phyloP scores from a whole-genome alignment of 1,140 invertebrate species.

The Apocrypta bakeri region DNA sequence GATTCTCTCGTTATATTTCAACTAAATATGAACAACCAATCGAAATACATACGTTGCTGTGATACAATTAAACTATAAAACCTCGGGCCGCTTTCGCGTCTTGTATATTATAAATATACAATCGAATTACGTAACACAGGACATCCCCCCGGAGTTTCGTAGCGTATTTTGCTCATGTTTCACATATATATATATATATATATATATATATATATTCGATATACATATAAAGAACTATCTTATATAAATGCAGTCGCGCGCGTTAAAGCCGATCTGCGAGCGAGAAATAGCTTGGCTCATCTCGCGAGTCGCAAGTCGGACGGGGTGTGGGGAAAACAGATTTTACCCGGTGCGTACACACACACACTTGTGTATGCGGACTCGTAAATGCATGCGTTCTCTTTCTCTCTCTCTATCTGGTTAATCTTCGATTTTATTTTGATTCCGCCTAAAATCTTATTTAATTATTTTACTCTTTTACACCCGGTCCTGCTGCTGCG shows the following conservation, averaged over 20 bases:
- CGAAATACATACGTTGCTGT: conserved; percentile 71
- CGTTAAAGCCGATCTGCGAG: not conserved
- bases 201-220: not conserved
- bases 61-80: conserved; percentile 66
- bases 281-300: conserved; percentile 31
- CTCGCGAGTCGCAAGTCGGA: conserved; percentile 7
- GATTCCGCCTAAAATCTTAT: conserved; percentile 41
- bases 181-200: not conserved
- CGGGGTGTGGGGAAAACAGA: not conserved
- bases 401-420: conserved; percentile 34
- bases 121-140: conserved; percentile 65
- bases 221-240: conserved; percentile 43
- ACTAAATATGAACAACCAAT: conserved; percentile 64
- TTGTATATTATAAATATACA: conserved; percentile 69
- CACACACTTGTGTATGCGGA: not conserved
- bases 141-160: conserved; percentile 24
- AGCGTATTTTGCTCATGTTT: conserved; percentile 24
- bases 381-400: conserved; percentile 40
- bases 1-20: conserved; percentile 52
- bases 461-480: conserved; percentile 47
- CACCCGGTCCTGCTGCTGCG: conserved; percentile 39
- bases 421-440: conserved; percentile 34
- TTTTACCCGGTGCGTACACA: not conserved
- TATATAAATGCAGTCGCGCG: conserved; percentile 10
- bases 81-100: conserved; percentile 54